These are phyloP conservation scores for Pheosia gnoma DNA, from an alignment of 2,888 invertebrate species.

Conservation along the genomic window DNA sequence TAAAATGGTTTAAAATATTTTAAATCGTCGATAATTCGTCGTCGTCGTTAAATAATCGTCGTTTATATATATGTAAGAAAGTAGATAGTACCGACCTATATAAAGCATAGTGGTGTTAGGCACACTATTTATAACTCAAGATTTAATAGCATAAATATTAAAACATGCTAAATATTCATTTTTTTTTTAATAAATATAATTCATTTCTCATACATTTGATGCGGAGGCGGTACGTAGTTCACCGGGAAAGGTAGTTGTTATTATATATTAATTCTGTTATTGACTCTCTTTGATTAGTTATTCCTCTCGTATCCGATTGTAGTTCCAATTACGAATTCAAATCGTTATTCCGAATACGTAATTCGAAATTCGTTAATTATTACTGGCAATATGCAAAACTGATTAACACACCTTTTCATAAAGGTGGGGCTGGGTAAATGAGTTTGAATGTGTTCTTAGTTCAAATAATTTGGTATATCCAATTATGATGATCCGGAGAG, in stretches of 20 bases:
- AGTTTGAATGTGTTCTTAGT: not conserved
- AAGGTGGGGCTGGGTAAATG: not conserved
- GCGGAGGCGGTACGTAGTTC: too few relatives aligned
- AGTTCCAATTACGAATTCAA: not conserved
- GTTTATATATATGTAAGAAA: conserved; percentile 9
- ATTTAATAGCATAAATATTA: too few relatives aligned
- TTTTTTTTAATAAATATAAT: too few relatives aligned
- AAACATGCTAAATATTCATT: too few relatives aligned
- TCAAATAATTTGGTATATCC: not conserved
- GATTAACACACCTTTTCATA: conserved; percentile 1
- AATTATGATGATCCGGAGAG: not conserved
- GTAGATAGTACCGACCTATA: too few relatives aligned
- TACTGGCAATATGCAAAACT: conserved; percentile 3
- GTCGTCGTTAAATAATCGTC: too few relatives aligned
- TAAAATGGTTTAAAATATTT: too few relatives aligned
- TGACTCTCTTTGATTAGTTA: not conserved
- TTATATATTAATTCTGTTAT: conserved; percentile 29
- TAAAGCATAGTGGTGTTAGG: too few relatives aligned
- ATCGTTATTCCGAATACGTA: not conserved
- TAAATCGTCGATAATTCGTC: too few relatives aligned
- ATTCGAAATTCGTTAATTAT: conserved; percentile 4
- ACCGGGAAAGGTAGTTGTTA: not conserved
- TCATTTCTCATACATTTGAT: too few relatives aligned
- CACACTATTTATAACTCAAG: too few relatives aligned
- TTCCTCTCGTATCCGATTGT: not conserved